A percentile compares a stretch with the other conserved stretches of the same genome.
These are phyloP conservation scores for Ganaspis brasiliensis DNA, from an alignment of 2,888 invertebrate species.

Conservation along the genomic window DNA sequence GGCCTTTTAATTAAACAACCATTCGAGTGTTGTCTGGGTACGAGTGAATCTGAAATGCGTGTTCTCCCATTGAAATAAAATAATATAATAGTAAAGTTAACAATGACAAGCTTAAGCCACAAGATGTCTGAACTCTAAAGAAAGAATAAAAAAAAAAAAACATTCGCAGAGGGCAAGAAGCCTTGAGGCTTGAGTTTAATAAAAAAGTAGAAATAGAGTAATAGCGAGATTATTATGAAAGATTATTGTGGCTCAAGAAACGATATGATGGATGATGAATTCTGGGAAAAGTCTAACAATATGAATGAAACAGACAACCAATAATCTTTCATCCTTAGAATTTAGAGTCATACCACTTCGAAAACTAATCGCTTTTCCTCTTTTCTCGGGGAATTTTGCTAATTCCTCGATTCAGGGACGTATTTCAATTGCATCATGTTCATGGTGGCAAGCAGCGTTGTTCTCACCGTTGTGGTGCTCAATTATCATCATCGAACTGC, in stretches of 20 bases:
- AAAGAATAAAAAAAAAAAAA: no score
- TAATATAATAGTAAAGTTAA: conserved; percentile 36
- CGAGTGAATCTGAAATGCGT: conserved; percentile 38
- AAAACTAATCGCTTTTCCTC: conserved; percentile 76
- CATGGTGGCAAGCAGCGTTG: conserved; percentile 99
- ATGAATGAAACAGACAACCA: background rate
- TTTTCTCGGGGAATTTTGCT: conserved; percentile 69
- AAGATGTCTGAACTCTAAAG: background rate
- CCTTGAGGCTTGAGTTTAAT: conserved; percentile 21
- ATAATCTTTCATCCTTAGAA: conserved; percentile 63
- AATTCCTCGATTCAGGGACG: conserved; percentile 87
- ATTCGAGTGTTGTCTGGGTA: conserved; percentile 38
- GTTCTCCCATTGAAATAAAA: conserved; percentile 21
- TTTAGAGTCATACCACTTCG: conserved; percentile 61
- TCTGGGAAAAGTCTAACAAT: background rate
- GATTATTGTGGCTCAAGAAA: conserved; percentile 52
- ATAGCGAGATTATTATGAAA: conserved; percentile 60
- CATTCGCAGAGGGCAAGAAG: background rate
- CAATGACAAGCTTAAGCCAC: conserved; percentile 31
- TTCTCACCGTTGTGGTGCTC: conserved; percentile 96
- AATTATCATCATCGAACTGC: conserved; percentile 99
- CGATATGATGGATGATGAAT: conserved; percentile 1
- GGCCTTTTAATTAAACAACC: conserved; percentile 10
- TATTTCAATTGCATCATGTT: conserved; percentile 99
- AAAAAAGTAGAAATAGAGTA: conserved; percentile 31